A percentile compares a stretch with the other conserved stretches of the same genome.
These are phyloP conservation scores for Eretmocerus hayati DNA, from an alignment of 2,888 invertebrate species.

Conservation along the genomic window DNA sequence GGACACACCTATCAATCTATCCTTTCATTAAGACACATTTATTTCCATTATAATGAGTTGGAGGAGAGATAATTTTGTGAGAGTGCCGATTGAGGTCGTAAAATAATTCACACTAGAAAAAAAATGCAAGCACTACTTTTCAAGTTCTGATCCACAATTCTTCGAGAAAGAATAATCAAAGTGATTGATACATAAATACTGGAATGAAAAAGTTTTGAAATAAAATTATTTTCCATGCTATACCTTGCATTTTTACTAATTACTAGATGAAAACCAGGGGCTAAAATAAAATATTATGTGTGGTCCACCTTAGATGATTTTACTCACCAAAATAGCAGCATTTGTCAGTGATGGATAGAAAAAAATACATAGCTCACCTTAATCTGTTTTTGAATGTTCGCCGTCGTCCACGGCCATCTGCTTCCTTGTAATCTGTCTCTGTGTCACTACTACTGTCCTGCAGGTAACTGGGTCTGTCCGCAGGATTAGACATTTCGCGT, in stretches of 20 bases:
- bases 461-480: constrained; percentile 42
- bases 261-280: no score
- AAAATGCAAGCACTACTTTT: no score
- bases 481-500: constrained; percentile 44
- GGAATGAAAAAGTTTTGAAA: no score
- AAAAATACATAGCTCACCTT: constrained; percentile 48
- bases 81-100: no score
- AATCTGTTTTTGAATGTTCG: constrained; percentile 64
- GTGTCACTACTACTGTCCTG: constrained; percentile 78
- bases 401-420: constrained; percentile 60
- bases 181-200: no score
- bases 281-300: constrained; percentile 15
- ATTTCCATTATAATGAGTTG: no score
- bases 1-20: no score
- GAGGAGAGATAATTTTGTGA: no score
- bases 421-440: constrained; percentile 68
- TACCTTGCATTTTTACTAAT: constrained; percentile 22
- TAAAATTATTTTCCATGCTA: constrained; percentile 20
- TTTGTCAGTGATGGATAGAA: constrained; percentile 6
- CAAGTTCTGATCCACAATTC: no score
- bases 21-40: no score
- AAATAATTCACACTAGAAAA: no score
- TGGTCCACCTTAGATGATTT: constrained; percentile 8
- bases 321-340: constrained; percentile 21
- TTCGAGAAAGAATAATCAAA: no score